Percentiles rank a stretch among this genome's conserved stretches.
phyloP scores from a whole-genome alignment of 2,797 vertebrate genomes.

The Esox masquinongy region DNA sequence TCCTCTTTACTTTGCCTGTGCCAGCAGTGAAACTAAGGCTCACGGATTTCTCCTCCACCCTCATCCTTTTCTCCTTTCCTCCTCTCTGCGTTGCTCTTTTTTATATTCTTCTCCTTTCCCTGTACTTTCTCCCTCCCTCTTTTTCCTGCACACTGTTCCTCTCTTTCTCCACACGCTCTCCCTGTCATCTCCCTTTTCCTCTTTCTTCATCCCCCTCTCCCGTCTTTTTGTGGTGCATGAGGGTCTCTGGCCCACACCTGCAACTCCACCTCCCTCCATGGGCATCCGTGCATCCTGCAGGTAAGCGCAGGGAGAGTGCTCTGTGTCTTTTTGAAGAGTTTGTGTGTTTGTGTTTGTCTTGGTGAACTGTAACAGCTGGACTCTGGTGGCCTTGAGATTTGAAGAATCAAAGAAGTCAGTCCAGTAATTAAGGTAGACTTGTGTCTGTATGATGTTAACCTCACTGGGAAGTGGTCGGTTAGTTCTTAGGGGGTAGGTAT shows the following conservation, averaged over 20 bases:
- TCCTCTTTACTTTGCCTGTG: constrained; percentile 55
- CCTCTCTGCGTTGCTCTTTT: neutral
- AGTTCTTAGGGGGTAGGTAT: neutral
- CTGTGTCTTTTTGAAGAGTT: neutral
- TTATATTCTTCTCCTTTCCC: neutral
- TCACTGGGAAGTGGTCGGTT: neutral
- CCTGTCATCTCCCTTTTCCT: constrained; percentile 11
- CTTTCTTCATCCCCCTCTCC: neutral
- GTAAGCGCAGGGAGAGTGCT: constrained; percentile 50
- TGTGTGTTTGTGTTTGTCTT: neutral
- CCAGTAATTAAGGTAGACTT: no score
- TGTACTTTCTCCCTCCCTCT: neutral
- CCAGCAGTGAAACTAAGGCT: constrained; percentile 48
- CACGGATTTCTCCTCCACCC: constrained; percentile 25
- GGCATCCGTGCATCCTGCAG: constrained; percentile 79
- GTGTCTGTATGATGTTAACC: neutral
- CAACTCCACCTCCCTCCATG: constrained; percentile 63
- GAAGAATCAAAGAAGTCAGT: neutral
- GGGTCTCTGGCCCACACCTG: constrained; percentile 51
- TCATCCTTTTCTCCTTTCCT: constrained; percentile 14
- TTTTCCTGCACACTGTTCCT: neutral
- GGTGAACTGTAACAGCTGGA: constrained; percentile 1
- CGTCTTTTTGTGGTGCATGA: constrained; percentile 46
- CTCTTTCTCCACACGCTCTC: neutral
- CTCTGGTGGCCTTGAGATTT: neutral